Evolutionary conservation across 2,797 vertebrate genomes (phyloP).

Genomic region (Pygocentrus nattereri): DNA sequence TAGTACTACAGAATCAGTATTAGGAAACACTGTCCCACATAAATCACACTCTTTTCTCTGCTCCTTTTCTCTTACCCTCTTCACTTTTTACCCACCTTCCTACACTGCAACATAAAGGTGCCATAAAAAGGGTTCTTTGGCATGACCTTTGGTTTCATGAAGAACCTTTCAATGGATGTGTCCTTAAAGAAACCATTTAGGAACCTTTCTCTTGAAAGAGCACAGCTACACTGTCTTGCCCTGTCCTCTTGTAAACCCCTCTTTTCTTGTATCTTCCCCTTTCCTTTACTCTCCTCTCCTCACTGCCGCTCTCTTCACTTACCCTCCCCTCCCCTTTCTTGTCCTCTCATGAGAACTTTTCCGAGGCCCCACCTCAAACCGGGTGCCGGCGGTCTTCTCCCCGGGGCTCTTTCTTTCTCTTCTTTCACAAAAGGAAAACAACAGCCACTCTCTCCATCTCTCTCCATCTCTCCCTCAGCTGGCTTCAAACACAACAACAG

Average conservation of each 20-base stretch:
- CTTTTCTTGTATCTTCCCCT: constrained; percentile 41
- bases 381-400: constrained; percentile 78
- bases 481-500: constrained; percentile 49
- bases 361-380: constrained; percentile 69
- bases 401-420: constrained; percentile 77
- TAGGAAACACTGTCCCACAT: neutral
- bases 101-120: neutral
- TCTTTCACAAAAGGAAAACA: constrained; percentile 79
- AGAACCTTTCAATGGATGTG: no score
- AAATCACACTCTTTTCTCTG: neutral
- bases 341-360: constrained; percentile 73
- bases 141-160: no score
- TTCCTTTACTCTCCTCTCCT: constrained; percentile 11
- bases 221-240: constrained; percentile 33
- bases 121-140: no score
- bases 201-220: neutral
- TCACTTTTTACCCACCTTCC: no score
- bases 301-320: neutral
- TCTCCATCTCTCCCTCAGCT: constrained; percentile 66
- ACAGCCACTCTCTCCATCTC: constrained; percentile 71
- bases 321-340: constrained; percentile 59
- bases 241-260: neutral
- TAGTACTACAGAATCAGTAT: no score
- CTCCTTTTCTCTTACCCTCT: no score
- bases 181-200: neutral